Conservation (phyloP, 2,888 invertebrate species). For the Caenorhabditis sulstoni region DNA sequence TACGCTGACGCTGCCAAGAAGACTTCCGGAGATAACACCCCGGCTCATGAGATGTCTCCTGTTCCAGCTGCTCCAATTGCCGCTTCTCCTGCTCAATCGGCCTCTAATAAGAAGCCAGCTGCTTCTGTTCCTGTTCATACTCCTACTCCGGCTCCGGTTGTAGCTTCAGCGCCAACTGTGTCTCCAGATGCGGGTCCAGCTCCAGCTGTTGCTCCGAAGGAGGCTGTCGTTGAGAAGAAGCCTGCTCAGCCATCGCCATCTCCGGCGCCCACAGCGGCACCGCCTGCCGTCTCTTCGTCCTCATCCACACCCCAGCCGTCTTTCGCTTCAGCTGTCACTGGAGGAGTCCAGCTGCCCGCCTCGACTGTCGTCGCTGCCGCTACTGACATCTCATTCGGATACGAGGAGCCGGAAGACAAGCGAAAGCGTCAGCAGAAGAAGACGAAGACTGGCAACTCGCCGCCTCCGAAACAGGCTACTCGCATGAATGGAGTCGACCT, state of each 20-base stretch:
- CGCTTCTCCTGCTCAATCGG: too few relatives aligned
- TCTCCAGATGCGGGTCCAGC: too few relatives aligned
- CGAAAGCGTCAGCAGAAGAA: conserved; percentile 18
- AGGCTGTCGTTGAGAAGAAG: too few relatives aligned
- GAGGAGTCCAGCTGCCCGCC: conserved; percentile 44
- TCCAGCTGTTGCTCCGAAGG: too few relatives aligned
- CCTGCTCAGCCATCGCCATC: too few relatives aligned
- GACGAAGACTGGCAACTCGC: background rate
- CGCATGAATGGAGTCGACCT: conserved; percentile 18
- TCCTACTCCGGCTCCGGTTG: too few relatives aligned
- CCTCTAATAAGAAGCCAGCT: background rate
- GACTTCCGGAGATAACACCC: conserved; percentile 51
- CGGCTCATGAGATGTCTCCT: conserved; percentile 42
- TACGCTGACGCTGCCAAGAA: conserved; percentile 66
- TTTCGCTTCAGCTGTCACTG: conserved; percentile 3
- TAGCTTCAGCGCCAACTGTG: background rate
- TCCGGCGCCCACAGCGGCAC: background rate
- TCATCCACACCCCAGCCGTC: background rate
- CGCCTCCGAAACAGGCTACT: background rate
- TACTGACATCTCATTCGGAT: conserved; percentile 38
- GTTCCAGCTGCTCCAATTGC: background rate
- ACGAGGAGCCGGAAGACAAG: conserved; percentile 45
- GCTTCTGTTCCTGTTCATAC: too few relatives aligned
- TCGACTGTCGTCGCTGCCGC: conserved; percentile 1
- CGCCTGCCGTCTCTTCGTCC: background rate